A percentile compares a stretch with the other conserved stretches of the same genome.
phyloP scores from a whole-genome alignment of 2,888 invertebrate genomes.

The Orchesellides sinensis region DNA sequence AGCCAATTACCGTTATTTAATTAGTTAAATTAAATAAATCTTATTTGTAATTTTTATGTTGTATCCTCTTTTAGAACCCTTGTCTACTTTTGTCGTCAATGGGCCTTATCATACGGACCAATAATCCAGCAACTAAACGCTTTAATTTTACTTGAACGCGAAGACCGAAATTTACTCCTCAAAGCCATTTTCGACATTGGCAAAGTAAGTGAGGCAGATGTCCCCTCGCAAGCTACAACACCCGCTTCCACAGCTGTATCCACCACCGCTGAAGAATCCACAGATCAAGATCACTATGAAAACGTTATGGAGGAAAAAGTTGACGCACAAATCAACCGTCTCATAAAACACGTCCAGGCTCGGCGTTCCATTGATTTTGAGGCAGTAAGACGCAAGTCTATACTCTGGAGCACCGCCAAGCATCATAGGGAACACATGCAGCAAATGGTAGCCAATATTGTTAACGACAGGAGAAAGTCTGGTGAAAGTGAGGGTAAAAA shows the following conservation, averaged over 20 bases:
- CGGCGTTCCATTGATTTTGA: not conserved
- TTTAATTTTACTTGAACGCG: conserved; percentile 55
- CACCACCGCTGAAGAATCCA: not conserved
- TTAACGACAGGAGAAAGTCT: not conserved
- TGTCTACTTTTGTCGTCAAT: conserved; percentile 51
- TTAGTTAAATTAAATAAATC: not conserved
- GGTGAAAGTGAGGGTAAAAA: not conserved
- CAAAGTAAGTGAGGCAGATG: not conserved
- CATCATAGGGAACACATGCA: conserved; percentile 17
- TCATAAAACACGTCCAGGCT: conserved; percentile 22
- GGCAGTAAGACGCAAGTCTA: not conserved
- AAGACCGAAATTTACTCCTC: conserved; percentile 68
- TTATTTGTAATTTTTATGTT: not conserved
- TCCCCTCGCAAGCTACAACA: not conserved
- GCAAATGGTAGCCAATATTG: conserved; percentile 21
- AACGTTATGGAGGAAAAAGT: not conserved
- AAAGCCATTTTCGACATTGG: conserved; percentile 68
- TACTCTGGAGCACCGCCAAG: not conserved
- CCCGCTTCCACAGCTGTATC: not conserved
- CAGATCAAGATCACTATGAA: not conserved
- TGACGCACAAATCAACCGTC: conserved; percentile 7
- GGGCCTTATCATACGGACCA: conserved; percentile 57
- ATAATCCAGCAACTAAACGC: conserved; percentile 49
- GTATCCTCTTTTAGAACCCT: conserved; percentile 37
- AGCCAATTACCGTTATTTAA: not conserved